Conservation (phyloP, 2,113 vertebrate species). For the Chionis minor region DNA sequence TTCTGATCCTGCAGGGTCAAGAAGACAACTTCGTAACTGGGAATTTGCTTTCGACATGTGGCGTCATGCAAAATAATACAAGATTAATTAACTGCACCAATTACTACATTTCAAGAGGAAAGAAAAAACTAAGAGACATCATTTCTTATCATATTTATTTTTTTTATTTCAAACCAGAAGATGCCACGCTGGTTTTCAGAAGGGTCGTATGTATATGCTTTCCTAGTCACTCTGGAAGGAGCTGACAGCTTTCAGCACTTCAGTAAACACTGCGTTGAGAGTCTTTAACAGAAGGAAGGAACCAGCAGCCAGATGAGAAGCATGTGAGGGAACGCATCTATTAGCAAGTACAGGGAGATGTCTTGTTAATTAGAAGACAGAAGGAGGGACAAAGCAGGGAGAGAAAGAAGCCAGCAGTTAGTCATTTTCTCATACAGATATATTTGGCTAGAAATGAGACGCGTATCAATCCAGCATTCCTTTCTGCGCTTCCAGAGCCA, state of each 20-base stretch:
- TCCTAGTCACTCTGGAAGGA: background rate
- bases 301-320: slow-evolving; percentile 53
- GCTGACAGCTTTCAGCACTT: slow-evolving; percentile 62
- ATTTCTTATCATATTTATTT: background rate
- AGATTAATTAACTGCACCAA: background rate
- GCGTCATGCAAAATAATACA: background rate
- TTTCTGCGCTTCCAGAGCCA: background rate
- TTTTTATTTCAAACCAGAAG: background rate
- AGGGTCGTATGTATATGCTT: background rate
- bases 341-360: slow-evolving; percentile 60
- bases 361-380: slow-evolving; percentile 59
- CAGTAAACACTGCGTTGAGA: slow-evolving; percentile 18
- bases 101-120: background rate
- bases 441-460: slow-evolving; percentile 15
- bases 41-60: background rate
- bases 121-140: background rate
- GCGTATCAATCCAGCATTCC: background rate
- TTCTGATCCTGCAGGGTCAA: background rate
- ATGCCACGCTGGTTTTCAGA: background rate
- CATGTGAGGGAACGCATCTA: slow-evolving; percentile 55
- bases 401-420: slow-evolving; percentile 55
- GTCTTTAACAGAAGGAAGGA: slow-evolving; percentile 38
- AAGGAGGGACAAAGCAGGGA: slow-evolving; percentile 53
- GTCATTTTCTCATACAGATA: slow-evolving; percentile 44
- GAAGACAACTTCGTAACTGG: background rate